phyloP scores from a whole-genome alignment of 2,113 vertebrate species.

The Tonatia bakeri region DNA sequence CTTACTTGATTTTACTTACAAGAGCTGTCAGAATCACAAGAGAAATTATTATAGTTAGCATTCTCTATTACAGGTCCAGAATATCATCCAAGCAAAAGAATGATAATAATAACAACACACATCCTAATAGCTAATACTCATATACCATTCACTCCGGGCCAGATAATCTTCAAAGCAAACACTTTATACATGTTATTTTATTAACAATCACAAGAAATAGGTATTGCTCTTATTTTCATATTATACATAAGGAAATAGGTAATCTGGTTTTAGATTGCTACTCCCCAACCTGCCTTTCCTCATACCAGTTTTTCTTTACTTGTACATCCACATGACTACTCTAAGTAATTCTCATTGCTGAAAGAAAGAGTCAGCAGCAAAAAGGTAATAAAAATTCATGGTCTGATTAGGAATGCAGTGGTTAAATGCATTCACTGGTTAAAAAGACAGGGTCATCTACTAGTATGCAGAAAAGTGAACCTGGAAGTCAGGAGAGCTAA shows the following conservation, averaged over 20 bases:
- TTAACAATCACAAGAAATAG: not conserved
- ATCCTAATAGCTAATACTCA: not conserved
- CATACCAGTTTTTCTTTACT: not conserved
- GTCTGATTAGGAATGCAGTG: not conserved
- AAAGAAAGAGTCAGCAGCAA: not conserved
- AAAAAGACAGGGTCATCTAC: not conserved
- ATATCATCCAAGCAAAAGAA: slow-evolving; percentile 6
- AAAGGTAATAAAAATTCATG: not conserved
- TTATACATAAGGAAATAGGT: not conserved
- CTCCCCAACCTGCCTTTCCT: not conserved
- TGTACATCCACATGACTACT: not conserved
- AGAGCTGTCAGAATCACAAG: slow-evolving; percentile 2
- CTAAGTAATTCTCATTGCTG: not conserved
- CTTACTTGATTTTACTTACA: slow-evolving; percentile 28
- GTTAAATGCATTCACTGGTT: slow-evolving; percentile 17
- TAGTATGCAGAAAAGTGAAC: not conserved
- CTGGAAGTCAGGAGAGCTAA: not conserved
- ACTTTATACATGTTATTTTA: not conserved
- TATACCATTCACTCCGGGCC: not conserved
- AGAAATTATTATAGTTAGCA: not conserved
- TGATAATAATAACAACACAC: not conserved
- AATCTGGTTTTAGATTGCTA: not conserved
- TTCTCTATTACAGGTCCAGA: slow-evolving; percentile 4
- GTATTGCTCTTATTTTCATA: slow-evolving; percentile 4
- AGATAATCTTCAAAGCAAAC: slow-evolving; percentile 10